These are phyloP conservation scores for Sweltsa coloradensis DNA, from an alignment of 1,140 invertebrate species.

Conservation along the genomic window DNA sequence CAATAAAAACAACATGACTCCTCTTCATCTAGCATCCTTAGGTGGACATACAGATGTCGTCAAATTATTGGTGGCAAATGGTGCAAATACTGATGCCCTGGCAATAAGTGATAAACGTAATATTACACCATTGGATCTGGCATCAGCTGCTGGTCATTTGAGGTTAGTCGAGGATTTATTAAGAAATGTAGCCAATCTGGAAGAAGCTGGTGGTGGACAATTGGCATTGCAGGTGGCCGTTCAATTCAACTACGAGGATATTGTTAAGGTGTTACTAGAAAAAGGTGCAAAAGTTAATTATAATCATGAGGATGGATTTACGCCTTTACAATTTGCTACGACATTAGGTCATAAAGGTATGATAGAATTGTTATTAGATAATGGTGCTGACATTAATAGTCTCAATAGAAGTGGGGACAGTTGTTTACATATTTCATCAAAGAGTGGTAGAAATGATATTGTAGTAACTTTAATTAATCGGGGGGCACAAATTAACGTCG, in stretches of 20 bases:
- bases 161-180: slow-evolving; percentile 54
- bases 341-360: no score
- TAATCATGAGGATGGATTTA: no score
- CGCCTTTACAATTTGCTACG: no score
- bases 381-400: no score
- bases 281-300: no score
- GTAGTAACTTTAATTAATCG: no score
- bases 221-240: slow-evolving; percentile 61
- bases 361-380: no score
- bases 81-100: slow-evolving; percentile 26
- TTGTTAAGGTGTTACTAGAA: slow-evolving; percentile 51
- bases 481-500: no score
- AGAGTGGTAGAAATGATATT: no score
- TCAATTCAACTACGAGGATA: slow-evolving; percentile 49
- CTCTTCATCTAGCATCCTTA: slow-evolving; percentile 41
- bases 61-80: slow-evolving; percentile 27
- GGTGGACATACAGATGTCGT: slow-evolving; percentile 1
- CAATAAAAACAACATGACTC: slow-evolving; percentile 63
- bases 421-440: no score
- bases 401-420: no score
- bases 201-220: slow-evolving; percentile 30
- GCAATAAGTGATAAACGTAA: slow-evolving; percentile 27
- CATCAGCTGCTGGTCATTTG: slow-evolving; percentile 61
- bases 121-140: slow-evolving; percentile 59
- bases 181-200: slow-evolving; percentile 51